phyloP scores from a whole-genome alignment of 2,113 vertebrate species.

The Ursus arctos region DNA sequence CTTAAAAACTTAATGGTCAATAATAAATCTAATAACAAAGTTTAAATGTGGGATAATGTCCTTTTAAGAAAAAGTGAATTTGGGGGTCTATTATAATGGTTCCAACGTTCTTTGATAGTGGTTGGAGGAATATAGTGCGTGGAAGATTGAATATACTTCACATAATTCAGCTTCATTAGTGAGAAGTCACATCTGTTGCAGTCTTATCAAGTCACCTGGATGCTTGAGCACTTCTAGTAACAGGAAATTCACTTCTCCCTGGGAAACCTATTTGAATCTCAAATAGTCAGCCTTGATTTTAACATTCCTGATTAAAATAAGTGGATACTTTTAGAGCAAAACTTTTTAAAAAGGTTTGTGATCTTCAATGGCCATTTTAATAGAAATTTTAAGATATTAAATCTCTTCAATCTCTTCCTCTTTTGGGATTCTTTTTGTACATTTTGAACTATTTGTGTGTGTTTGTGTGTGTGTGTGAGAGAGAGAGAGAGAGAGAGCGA shows the following conservation, averaged over 20 bases:
- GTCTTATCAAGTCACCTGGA: background rate
- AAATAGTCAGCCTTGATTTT: constrained; percentile 57
- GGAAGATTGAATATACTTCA: background rate
- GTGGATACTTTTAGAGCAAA: constrained; percentile 2
- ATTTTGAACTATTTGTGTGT: constrained; percentile 27
- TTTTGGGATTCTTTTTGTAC: background rate
- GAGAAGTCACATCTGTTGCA: constrained; percentile 12
- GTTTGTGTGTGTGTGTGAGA: background rate
- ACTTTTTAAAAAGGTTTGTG: background rate
- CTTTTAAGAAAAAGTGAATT: constrained; percentile 9
- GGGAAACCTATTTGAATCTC: constrained; percentile 46
- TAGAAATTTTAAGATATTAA: constrained; percentile 23
- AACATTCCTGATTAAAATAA: constrained; percentile 54
- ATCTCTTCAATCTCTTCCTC: background rate
- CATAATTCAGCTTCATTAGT: background rate
- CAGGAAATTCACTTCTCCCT: constrained; percentile 23
- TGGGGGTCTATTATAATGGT: constrained; percentile 19
- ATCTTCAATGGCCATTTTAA: constrained; percentile 59
- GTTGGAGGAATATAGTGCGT: background rate
- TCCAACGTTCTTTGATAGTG: constrained; percentile 9
- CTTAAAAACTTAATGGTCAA: background rate
- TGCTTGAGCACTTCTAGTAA: background rate
- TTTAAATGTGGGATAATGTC: background rate
- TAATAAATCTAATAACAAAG: constrained; percentile 1
- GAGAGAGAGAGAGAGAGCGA: background rate